A percentile compares a stretch with the other conserved stretches of the same genome.
Conservation (phyloP, 2,797 vertebrate species). For the Pristis pectinata region DNA sequence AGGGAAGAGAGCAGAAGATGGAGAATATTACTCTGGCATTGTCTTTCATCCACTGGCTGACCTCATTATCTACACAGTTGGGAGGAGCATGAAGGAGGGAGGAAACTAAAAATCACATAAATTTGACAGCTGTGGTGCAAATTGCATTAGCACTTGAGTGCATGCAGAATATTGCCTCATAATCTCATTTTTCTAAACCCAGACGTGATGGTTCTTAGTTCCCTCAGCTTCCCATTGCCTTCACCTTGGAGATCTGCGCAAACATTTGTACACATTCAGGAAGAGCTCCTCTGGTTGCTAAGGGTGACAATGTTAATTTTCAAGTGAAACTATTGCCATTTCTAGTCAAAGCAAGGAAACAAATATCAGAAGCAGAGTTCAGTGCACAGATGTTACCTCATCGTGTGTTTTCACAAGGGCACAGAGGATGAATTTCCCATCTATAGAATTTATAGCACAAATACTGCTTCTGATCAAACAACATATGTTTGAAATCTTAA, state of each 20-base stretch:
- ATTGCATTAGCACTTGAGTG: not conserved
- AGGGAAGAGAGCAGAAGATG: slow-evolving; percentile 43
- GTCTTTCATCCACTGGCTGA: not conserved
- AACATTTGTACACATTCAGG: not conserved
- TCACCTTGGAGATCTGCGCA: not conserved
- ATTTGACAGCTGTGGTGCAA: slow-evolving; percentile 13
- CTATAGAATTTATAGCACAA: not conserved
- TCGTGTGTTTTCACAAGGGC: too few species aligned
- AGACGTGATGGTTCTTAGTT: not conserved
- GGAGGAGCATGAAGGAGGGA: not conserved
- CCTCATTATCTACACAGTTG: not conserved
- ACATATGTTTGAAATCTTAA: not conserved
- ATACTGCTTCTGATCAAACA: not conserved
- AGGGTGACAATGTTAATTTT: not conserved
- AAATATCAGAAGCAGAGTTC: too few species aligned
- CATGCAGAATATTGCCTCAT: not conserved
- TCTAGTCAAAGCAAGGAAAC: not conserved
- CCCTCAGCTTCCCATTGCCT: not conserved
- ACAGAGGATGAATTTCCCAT: too few species aligned
- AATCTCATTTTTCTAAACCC: slow-evolving; percentile 6
- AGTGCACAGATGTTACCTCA: too few species aligned
- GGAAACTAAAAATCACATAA: not conserved
- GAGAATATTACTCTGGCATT: not conserved
- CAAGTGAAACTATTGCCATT: not conserved
- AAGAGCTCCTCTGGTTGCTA: not conserved